Evolutionary conservation across 2,797 vertebrate genomes (phyloP), one percentile per base, ranked within the genome.

Genomic region (Choloepus didactylus): DNA sequence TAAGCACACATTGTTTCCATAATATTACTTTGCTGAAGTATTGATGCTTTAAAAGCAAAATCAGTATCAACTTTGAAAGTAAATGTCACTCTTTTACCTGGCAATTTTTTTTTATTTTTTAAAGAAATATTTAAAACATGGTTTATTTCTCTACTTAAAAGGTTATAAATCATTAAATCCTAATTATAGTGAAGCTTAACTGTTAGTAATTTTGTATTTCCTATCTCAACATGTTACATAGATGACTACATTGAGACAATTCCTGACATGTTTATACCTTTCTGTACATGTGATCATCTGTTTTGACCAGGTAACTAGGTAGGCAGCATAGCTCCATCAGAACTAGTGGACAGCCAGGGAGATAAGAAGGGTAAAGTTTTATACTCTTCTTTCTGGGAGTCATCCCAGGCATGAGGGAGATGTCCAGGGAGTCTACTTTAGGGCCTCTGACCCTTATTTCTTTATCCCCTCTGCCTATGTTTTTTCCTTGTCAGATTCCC

Each of bases 61-160:
- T 83, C 79, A 80, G 1, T 82, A 67, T 76, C 82, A 80, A 4
- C 35, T 69, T 96, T 89, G 51, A 93, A 96, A 81, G 54, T 85
- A 89, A 67, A 72, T 64, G 15, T 87, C 64, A 85, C 66, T 92
- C 41, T 87, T 92, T 27, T 2, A 44, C 35, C 94, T 93, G 44
- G 35, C 77, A 59, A 2, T 86, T 91, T 94, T 91, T 90, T 86
- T 91, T 94, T 87, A 88, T 35, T 90, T 96, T 94, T 95, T 75
- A 44, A 44, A 89, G 54, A 84, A 92, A 67, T 69, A 56, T 12
- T 23, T 86, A n/a, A 91, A 95, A 87, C 38, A 77, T 9, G 69
- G 31, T 76, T 91, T 56, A n/a, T 83, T 88, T 90, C 82, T 77
- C 93, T 94, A 82, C n/a, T 85, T 75, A 79, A 44, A 77, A 11